Base-by-base conservation (phyloP, 2,888 invertebrate species). In the Napeogenes inachia region DNA sequence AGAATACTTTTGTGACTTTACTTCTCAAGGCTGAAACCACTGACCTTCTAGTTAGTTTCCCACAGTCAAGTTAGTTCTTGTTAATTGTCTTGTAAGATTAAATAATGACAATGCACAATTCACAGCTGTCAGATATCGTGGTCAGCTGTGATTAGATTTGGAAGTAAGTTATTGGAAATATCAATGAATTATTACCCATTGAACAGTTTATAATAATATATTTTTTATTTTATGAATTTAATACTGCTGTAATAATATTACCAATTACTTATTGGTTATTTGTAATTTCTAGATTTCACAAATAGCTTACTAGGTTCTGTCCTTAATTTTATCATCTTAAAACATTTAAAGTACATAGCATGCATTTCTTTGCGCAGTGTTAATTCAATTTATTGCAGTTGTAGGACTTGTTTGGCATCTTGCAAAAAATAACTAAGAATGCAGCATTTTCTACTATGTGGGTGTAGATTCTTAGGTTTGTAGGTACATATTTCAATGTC, bases 21-120 rank as follows among this genome's bases (percentile, higher is more conserved):
- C 47, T 62, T 64, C 62, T 62, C 60, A 63, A 62, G 57, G 60
- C 53, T 63, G 66, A 64, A 64, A 62, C 60, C 30, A 50, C 50
- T 69, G 66, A 64, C 70, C 70, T 70, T 69, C 66, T 54, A 54
- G 57, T 54, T 54, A 59, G 42, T 60, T 69, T 69, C 70, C 70
- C 69, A 69, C 70, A 68, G 63, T 61, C 58, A 42, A 42, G 10
- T 42, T 10, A 50, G 56, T 56, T 63, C 60, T 63, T 63, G 59
- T 61, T 68, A 66, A 68, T 66, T 68, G 45, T 62, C 45, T 47
- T 47, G 54, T 54, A 38, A 56, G 58, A 33, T 58, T 57, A 53
- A 61, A 53, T 60, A 60, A 65, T 65, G 65, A 65, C 62, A 65
- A 60, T 60, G 60, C 65, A 62, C 35, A 60, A 62, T 62, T 62